Base-by-base conservation (phyloP, 2,113 vertebrate genomes). In the Barbus barbus region DNA sequence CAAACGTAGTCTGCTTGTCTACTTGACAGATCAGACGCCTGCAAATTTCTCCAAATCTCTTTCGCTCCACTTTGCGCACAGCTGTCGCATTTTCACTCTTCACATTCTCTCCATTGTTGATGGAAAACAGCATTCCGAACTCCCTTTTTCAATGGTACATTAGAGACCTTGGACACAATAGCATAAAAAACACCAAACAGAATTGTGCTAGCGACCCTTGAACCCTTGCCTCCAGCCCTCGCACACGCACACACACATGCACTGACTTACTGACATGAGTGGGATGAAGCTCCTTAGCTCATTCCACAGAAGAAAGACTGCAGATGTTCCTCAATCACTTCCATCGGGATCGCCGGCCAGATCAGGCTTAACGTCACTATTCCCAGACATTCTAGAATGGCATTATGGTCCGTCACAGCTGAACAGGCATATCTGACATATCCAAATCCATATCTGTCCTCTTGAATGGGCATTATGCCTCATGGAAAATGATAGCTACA, bases 311-410 rank as follows among this genome's bases (percentile, higher is more conserved):
- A 33, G 63, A 85, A 81, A 80, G 36, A 81, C 26, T 83, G 60
- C 87, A 88, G 87, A 88, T 88, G 87, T 86, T 84, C 38, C 74
- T 75, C 79, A 85, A 80, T 82, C 69, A 84, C 85, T 86, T 86
- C 85, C 79, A 85, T 81, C 75, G 84, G 85, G n/a, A 79, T 63
- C 38, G 18, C 77, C 46, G 77, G n/a, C 14, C 14, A 61, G 56
- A 79, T 44, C 77, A 63, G 38, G 58, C 56, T 46, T 41, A 79
- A 63, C 9, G 77, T 63, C 26, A 60, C 14, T 16, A 28, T 63
- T 79, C 24, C 14, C 51, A 78, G 56, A 18, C 56, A 38, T 60
- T n/a, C 41, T 46, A 71, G 67, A 41, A 71, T 41, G 67, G 5
- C 33, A 20, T 36, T 71, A 71, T 71, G 67, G 67, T 36, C 67